These are phyloP conservation scores for Apolygus lucorum DNA, from an alignment of 1,140 invertebrate genomes.

Conservation along the genomic window DNA sequence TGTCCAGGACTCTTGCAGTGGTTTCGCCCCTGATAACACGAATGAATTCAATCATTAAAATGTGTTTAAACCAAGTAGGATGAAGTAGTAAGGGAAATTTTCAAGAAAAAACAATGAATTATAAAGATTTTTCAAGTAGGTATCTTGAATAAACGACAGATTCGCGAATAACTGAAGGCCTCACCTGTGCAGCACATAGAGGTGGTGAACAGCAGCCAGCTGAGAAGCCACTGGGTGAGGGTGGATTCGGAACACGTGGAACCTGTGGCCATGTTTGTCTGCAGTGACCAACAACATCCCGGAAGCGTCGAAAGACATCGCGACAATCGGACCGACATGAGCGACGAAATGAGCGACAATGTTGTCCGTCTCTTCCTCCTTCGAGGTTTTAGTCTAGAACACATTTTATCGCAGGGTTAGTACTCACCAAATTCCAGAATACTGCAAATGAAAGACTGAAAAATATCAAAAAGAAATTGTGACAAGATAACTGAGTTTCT, in stretches of 20 bases:
- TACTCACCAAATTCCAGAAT: too few species aligned
- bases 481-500: too few species aligned
- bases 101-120: too few species aligned
- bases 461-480: too few species aligned
- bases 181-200: conserved; percentile 90
- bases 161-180: too few species aligned
- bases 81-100: too few species aligned
- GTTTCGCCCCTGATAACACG: conserved; percentile 53
- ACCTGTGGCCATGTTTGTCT: conserved; percentile 88
- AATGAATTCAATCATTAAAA: background rate
- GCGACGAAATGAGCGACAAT: conserved; percentile 80
- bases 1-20: conserved; percentile 75
- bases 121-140: too few species aligned
- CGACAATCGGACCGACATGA: conserved; percentile 82
- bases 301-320: conserved; percentile 83
- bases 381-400: conserved; percentile 29
- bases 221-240: conserved; percentile 82
- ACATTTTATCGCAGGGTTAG: too few species aligned
- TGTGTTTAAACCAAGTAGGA: too few species aligned
- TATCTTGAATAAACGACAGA: too few species aligned
- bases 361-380: conserved; percentile 25
- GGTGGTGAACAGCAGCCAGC: conserved; percentile 85
- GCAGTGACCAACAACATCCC: conserved; percentile 86
- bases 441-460: too few species aligned
- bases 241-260: conserved; percentile 90